Base-by-base conservation (phyloP, 2,113 vertebrate genomes). In the Picathartes gymnocephalus region DNA sequence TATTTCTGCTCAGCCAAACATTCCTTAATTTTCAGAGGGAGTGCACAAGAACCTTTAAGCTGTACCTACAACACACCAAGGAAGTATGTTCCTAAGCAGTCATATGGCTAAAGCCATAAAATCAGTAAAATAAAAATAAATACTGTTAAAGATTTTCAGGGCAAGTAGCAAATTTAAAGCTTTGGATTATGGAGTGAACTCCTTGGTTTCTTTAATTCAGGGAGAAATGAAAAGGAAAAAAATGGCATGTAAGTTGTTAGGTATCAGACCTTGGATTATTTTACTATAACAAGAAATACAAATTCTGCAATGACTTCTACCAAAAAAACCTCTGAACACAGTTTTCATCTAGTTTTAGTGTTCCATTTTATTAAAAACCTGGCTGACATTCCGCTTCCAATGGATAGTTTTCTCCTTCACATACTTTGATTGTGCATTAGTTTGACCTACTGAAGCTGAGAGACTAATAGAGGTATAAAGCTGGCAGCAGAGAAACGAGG, bases 191-290 rank as follows among this genome's bases (percentile, higher is more conserved):
- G 23, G 14, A 77, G 64, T 17, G 17, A 80, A 58, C 7, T 53
- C 51, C 14, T 65, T 45, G 10, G n/a, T 66, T 85, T 60, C 45
- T 79, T 86, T 79, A 69, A 73, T 60, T 58, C 0, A 0, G 27
- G 15, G 19, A 1, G 4, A 12, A 50, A 30, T 30, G 3, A 1
- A 1, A 23, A 7, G 11, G 4, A 0, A 3, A 16, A 30, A n/a
- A 76, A 31, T 7, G 21, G 10, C 9, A 40, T 60, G 9, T 25
- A 35, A 69, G 9, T 47, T 57, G 23, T 30, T 45, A 72, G 7
- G 28, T 14, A 79, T 13, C 7, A 82, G 16, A 3, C 25, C 27
- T 11, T 65, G 23, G 22, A 72, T 71, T 79, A 72, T 61, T 90
- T 91, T 76, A 74, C 54, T 21, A 17, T 44, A 48, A 72, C 7